These are phyloP conservation scores for Sturnus vulgaris DNA, from an alignment of 2,113 vertebrate species.

Conservation along the genomic window DNA sequence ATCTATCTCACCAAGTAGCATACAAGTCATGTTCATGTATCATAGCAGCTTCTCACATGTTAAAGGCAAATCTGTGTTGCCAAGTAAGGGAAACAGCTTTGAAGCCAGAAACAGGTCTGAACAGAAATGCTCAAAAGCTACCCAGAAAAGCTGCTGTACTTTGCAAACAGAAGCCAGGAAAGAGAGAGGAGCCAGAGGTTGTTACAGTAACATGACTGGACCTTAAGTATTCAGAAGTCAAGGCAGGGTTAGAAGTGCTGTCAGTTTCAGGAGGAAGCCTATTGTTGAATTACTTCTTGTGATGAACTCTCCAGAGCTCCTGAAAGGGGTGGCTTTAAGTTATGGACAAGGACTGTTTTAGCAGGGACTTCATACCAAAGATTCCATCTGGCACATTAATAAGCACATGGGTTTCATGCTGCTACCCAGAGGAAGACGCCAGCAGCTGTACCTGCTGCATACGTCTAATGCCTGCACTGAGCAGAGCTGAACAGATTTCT, in stretches of 20 bases:
- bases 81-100: background rate
- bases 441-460: background rate
- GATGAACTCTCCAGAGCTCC: background rate
- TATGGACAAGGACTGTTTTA: accelerated
- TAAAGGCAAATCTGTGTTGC: background rate
- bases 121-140: background rate
- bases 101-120: background rate
- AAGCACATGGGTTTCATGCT: background rate
- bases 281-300: background rate
- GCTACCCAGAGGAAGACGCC: background rate
- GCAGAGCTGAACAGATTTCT: background rate
- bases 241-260: background rate
- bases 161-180: background rate
- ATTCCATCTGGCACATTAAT: background rate
- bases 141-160: background rate
- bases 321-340: background rate
- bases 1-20: background rate
- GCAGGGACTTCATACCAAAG: background rate
- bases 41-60: background rate
- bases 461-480: accelerated
- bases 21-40: background rate
- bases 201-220: accelerated
- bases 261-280: background rate
- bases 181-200: background rate
- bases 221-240: background rate